A percentile compares a stretch with the other conserved stretches of the same genome.
These are phyloP conservation scores for Falco rusticolus DNA, from an alignment of 2,797 vertebrate genomes.

Conservation along the genomic window DNA sequence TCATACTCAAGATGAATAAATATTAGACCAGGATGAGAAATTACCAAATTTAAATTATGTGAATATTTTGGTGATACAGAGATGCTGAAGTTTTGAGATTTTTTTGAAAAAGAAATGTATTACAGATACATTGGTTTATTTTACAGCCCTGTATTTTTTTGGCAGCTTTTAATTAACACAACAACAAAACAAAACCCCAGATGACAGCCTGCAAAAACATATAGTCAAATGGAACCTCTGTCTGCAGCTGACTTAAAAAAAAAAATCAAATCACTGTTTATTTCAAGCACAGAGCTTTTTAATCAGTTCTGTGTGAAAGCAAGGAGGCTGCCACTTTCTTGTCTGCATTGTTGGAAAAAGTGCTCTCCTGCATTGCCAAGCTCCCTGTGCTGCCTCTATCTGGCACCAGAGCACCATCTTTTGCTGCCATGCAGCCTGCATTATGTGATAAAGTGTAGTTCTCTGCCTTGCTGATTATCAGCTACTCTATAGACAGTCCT, in stretches of 20 bases:
- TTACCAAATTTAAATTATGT: not conserved
- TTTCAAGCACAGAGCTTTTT: conserved; percentile 59
- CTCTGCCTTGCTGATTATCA: conserved; percentile 50
- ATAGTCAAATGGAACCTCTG: conserved; percentile 19
- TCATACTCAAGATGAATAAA: not conserved
- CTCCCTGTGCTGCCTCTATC: conserved; percentile 23
- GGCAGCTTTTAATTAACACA: conserved; percentile 16
- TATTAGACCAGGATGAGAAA: not conserved
- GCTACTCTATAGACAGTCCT: conserved; percentile 20
- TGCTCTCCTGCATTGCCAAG: conserved; percentile 36
- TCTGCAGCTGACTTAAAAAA: conserved; percentile 17
- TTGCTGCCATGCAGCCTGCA: conserved; percentile 50
- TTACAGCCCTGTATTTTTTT: not conserved
- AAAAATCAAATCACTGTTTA: conserved; percentile 7
- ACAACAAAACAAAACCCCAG: not conserved
- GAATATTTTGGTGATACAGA: not conserved
- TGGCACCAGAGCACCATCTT: conserved; percentile 62
- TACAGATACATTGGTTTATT: not conserved
- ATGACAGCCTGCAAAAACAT: conserved; percentile 34
- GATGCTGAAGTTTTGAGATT: not conserved
- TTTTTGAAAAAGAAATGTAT: not conserved
- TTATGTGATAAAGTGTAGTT: conserved; percentile 66
- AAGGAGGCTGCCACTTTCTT: conserved; percentile 1
- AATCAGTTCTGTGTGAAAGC: conserved; percentile 26
- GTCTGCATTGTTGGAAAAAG: conserved; percentile 39